A percentile compares a stretch with the other conserved stretches of the same genome.
Conservation (phyloP, 2,888 invertebrate species). For the Leptinotarsa peninsularis region DNA sequence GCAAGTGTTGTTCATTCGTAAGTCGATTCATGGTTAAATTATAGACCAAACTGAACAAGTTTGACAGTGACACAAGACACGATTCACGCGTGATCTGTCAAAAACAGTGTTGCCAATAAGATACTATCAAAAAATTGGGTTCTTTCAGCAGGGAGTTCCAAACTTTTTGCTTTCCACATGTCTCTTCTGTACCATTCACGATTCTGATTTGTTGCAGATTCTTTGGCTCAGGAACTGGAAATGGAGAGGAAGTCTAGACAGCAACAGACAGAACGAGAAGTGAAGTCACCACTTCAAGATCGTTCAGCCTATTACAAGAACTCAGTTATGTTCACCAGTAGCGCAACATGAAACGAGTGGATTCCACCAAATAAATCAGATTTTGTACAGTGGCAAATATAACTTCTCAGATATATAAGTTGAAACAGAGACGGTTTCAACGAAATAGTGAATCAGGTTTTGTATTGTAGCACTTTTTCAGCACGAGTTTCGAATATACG, state of each 20-base stretch:
- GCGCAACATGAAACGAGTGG: constrained; percentile 75
- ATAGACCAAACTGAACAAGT: too few relatives aligned
- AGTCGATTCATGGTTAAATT: too few relatives aligned
- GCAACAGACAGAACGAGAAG: constrained; percentile 83
- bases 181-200: neutral
- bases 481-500: too few relatives aligned
- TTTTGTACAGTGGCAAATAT: constrained; percentile 25
- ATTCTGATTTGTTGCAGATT: constrained; percentile 71
- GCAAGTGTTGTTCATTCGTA: too few relatives aligned
- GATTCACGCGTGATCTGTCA: too few relatives aligned
- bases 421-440: neutral
- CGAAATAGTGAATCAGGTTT: neutral
- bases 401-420: neutral
- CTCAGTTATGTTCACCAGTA: constrained; percentile 89
- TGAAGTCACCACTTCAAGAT: constrained; percentile 87
- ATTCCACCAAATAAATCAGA: constrained; percentile 21
- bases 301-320: constrained; percentile 88
- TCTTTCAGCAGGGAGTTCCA: too few relatives aligned
- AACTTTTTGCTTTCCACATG: neutral
- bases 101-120: too few relatives aligned
- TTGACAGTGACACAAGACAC: too few relatives aligned
- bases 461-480: too few relatives aligned
- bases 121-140: too few relatives aligned
- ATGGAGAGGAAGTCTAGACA: constrained; percentile 88
- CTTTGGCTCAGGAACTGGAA: constrained; percentile 87